phyloP scores from a whole-genome alignment of 2,797 vertebrate genomes.

The Denticeps clupeoides region DNA sequence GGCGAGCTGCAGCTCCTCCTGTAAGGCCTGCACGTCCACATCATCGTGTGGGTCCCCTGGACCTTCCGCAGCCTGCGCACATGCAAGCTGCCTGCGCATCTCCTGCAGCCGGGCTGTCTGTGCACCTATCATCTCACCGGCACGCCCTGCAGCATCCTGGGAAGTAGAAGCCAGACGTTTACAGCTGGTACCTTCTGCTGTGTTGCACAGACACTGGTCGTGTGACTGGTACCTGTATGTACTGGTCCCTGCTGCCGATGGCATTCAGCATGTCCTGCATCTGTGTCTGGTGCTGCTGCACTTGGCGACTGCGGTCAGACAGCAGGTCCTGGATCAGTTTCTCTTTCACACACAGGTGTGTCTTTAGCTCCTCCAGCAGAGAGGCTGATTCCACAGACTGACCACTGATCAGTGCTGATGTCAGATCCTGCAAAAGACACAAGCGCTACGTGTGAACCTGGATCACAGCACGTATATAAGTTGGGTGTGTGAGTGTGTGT shows the following conservation, averaged over 20 bases:
- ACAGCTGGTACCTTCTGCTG: too few relatives aligned
- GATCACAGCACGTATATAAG: background rate
- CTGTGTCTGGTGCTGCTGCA: conserved; percentile 68
- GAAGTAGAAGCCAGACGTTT: conserved; percentile 1
- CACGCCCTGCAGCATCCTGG: conserved; percentile 63
- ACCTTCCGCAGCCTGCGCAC: conserved; percentile 13
- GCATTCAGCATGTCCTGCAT: conserved; percentile 67
- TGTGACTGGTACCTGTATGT: conserved; percentile 47
- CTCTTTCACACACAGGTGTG: conserved; percentile 77
- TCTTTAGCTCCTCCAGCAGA: conserved; percentile 65
- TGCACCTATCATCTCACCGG: conserved; percentile 63
- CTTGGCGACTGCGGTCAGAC: conserved; percentile 53
- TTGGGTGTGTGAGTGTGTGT: background rate
- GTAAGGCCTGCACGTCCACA: conserved; percentile 31
- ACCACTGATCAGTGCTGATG: conserved; percentile 62
- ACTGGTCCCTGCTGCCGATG: conserved; percentile 62
- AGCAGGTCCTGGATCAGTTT: conserved; percentile 78
- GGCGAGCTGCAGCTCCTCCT: conserved; percentile 71
- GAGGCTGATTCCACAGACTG: conserved; percentile 53
- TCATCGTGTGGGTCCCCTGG: background rate
- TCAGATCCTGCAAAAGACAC: conserved; percentile 59
- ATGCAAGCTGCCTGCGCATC: conserved; percentile 59
- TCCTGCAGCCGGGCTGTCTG: conserved; percentile 65
- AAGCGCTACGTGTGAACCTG: background rate
- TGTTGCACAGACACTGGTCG: background rate